Evolutionary conservation across 2,888 invertebrate species (phyloP), one percentile per base, ranked within the genome.

Genomic region (Emesis russula): DNA sequence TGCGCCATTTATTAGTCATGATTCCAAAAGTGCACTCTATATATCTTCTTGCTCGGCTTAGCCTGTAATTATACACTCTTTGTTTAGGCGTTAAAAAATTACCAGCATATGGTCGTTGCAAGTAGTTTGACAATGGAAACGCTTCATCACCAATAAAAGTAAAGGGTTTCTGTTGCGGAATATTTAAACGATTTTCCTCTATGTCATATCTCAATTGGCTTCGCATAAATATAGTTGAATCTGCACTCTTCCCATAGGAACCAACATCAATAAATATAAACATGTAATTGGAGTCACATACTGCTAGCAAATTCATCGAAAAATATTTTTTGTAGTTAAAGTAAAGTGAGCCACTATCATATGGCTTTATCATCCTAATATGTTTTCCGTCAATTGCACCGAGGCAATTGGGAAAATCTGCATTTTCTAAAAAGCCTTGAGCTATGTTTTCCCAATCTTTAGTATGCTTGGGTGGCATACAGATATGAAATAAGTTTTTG

Each of bases 231-330:
- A 90, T 88, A 68, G 92, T 89, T 70, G 88, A 91, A 83, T 86
- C 88, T 4, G 74, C 77, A 73, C 80, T 71, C 82, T 87, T 88
- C 74, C 85, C 89, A 81, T 92, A 90, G 58, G 86, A 88, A 88
- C 90, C 92, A 48, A 90, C 85, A 85, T 90, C 92, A 81, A 86
- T 73, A 89, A 85, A 91, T 85, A 87, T 88, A 73, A 79, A 92
- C 77, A 81, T 85, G 81, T 92, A 91, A 63, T 92, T 87, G 80
- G 88, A 87, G 81, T 92, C 87, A 85, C 88, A 87, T 48, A 92
- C 82, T 63, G 92, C 87, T 82, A 89, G 85, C 31, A 92, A 86
- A 78, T 88, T 85, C 80, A 90, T 89, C 48, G 89, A 91, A 71
- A 89, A 91, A 86, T 89, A 91, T 71, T 83, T 82, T 84, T 87